phyloP scores from a whole-genome alignment of 2,797 vertebrate species.

The Columba guinea region DNA sequence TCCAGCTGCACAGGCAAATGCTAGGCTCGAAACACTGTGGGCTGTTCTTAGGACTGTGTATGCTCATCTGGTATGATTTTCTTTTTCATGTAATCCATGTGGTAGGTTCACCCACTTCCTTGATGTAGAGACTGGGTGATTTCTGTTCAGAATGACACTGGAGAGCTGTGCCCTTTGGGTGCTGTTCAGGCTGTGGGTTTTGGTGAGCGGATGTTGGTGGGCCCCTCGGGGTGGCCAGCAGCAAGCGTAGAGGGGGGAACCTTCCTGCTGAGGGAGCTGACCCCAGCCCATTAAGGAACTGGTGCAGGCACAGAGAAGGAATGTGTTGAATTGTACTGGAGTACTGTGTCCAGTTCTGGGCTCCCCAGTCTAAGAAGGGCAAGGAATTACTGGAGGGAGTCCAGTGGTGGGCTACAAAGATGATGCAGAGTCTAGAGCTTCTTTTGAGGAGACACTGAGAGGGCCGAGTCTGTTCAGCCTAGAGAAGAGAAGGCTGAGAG shows the following conservation, averaged over 20 bases:
- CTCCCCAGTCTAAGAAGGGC: no score
- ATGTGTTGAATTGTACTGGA: not conserved
- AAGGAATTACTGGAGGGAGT: no score
- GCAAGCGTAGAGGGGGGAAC: no score
- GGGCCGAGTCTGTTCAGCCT: no score
- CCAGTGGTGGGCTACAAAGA: no score
- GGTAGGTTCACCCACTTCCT: not conserved
- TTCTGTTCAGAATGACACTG: not conserved
- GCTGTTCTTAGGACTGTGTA: not conserved
- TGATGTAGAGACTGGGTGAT: not conserved
- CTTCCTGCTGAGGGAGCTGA: not conserved
- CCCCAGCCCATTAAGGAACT: not conserved
- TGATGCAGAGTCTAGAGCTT: no score
- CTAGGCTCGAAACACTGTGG: not conserved
- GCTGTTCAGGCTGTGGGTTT: not conserved
- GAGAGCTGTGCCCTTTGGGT: not conserved
- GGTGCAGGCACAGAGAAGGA: not conserved
- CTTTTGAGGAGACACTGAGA: no score
- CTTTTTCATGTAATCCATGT: fast-evolving
- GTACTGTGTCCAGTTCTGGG: no score
- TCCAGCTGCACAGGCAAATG: not conserved
- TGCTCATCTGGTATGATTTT: not conserved
- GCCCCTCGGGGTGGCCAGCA: not conserved
- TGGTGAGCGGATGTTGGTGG: not conserved
- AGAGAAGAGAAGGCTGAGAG: no score